phyloP scores from a whole-genome alignment of 2,797 vertebrate genomes.

The Peromyscus aztecus region DNA sequence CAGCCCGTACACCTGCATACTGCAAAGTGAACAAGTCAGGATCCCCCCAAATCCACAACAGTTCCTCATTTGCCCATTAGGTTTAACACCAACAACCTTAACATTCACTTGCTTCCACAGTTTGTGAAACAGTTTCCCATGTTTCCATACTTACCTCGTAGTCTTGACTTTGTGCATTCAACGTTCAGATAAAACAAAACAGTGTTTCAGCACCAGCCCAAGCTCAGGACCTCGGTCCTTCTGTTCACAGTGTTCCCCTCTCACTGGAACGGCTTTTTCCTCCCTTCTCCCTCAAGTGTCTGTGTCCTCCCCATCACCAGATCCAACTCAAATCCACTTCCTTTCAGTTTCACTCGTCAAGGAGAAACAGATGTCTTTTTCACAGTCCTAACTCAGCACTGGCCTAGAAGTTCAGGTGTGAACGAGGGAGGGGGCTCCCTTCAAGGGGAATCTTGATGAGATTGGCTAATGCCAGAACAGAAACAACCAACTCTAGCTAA shows the following conservation, averaged over 20 bases:
- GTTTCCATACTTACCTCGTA: background rate
- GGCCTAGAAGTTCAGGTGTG: background rate
- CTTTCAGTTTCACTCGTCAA: background rate
- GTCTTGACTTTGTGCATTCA: background rate
- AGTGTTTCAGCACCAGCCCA: background rate
- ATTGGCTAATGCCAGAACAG: background rate
- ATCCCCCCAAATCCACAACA: background rate
- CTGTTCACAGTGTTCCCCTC: too few relatives aligned
- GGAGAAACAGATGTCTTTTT: background rate
- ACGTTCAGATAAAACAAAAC: background rate
- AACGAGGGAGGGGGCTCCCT: background rate
- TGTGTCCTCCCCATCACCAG: background rate
- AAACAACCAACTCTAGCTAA: background rate
- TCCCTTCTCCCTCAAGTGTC: background rate
- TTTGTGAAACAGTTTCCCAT: background rate
- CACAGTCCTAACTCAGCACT: background rate
- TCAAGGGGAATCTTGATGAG: background rate
- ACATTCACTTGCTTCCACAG: background rate
- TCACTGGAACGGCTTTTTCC: background rate
- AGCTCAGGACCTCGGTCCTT: background rate
- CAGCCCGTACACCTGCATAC: background rate
- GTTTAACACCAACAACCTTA: background rate
- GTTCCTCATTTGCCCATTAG: background rate
- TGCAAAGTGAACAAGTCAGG: background rate
- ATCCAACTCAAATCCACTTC: background rate